Evolutionary conservation across 1,140 invertebrate species (phyloP).

Genomic region (Bombus turneri): DNA sequence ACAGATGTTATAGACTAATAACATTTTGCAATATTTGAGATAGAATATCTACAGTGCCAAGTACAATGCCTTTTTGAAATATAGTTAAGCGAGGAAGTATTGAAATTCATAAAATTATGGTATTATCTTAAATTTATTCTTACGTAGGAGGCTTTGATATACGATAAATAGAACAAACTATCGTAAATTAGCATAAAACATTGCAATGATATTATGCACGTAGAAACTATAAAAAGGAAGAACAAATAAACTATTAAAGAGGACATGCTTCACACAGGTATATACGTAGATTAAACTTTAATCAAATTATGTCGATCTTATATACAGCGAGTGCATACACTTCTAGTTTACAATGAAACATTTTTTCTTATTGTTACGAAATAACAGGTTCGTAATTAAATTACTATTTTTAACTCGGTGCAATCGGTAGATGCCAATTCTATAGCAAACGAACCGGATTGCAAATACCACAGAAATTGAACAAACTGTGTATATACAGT

Average conservation of each 20-base stretch:
- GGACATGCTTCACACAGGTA: neutral
- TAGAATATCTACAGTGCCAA: no score
- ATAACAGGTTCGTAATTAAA: neutral
- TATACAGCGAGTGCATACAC: neutral
- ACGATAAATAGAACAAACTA: neutral
- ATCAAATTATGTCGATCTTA: neutral
- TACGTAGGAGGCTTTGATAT: neutral
- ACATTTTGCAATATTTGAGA: no score
- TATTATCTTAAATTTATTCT: neutral
- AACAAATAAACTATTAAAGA: neutral
- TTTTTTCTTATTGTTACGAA: neutral
- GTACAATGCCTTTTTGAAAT: neutral
- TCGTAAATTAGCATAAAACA: neutral
- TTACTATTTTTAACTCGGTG: neutral
- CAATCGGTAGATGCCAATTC: neutral
- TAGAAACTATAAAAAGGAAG: neutral
- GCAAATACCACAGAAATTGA: neutral
- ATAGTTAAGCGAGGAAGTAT: neutral
- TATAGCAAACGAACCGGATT: neutral
- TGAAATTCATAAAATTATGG: neutral
- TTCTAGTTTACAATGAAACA: neutral
- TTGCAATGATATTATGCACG: neutral
- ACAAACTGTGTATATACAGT: neutral
- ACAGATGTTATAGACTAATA: no score
- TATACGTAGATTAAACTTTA: neutral